These are phyloP conservation scores for Scaptomyza parva DNA, from an alignment of 2,888 invertebrate genomes.

Conservation along the genomic window DNA sequence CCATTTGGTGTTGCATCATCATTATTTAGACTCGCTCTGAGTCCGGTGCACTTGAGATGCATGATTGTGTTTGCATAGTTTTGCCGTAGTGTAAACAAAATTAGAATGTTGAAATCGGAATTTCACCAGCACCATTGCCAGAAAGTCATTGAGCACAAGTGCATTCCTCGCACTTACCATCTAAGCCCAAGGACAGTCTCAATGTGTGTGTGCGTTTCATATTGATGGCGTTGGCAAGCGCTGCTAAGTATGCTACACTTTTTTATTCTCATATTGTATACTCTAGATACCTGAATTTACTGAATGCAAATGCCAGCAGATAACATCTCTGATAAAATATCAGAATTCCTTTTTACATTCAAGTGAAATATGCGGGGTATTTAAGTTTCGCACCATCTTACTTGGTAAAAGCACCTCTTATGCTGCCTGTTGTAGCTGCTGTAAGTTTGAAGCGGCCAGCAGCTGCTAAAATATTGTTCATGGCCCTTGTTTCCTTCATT, in stretches of 20 bases:
- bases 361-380: background rate
- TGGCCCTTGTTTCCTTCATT: background rate
- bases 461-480: background rate
- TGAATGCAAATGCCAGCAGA: too few species aligned
- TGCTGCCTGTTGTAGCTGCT: background rate
- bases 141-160: constrained; percentile 67
- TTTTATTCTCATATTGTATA: background rate
- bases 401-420: background rate
- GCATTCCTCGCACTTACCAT: constrained; percentile 60
- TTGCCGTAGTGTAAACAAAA: constrained; percentile 36
- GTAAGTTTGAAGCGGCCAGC: constrained; percentile 7
- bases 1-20: constrained; percentile 46
- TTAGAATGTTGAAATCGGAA: constrained; percentile 28
- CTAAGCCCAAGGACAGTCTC: constrained; percentile 53
- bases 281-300: too few species aligned
- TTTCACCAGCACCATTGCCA: constrained; percentile 59
- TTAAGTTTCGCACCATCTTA: background rate
- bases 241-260: constrained; percentile 31
- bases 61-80: constrained; percentile 58
- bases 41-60: constrained; percentile 41
- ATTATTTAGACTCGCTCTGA: constrained; percentile 53
- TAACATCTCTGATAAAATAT: background rate
- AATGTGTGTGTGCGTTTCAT: constrained; percentile 1
- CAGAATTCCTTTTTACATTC: too few species aligned
- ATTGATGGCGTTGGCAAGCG: background rate